Evolutionary conservation across 2,797 vertebrate genomes (phyloP), one percentile per base, ranked within the genome.

Genomic region (Hephaestus fuliginosus): DNA sequence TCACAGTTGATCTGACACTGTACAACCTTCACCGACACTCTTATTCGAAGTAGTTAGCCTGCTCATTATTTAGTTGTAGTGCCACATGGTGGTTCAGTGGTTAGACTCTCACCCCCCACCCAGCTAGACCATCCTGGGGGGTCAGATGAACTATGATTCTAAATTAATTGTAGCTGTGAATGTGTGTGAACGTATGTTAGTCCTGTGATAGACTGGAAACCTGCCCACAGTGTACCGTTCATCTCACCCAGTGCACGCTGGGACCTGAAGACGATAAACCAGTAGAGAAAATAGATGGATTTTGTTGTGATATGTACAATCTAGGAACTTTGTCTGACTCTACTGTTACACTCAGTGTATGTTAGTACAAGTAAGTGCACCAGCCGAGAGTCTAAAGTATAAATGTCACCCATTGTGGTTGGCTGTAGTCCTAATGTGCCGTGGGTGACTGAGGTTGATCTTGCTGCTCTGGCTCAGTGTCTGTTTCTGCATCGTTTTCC

Each of bases 381-480:
- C 51, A 78, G 41, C n/a, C 8, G 56, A 66, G 61, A 36, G 22
- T 65, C 44, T 55, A 43, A 43, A 14, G 13, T 20, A 39, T 30
- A 44, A 69, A 58, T 6, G 55, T 63, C 72, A 20, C 14, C 4
- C 14, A 5, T 33, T 57, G 46, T 51, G 28, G 25, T 25, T 6
- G 51, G 57, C 7, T 56, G 20, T 20, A 25, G 5, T 62, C 28
- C 30, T 82, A 82, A 58, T 52, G 70, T 39, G 11, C 17, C 1
- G 36, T 30, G 41, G 63, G 44, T 44, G 78, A 58, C 76, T 78
- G 70, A 6, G 74, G 52, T 30, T 79, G 67, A 51, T 86, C 70
- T 14, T 78, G 82, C 67, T 78, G 85, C 58, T 91, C 88, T 9
- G 88, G 65, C 71, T 93, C 90, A 0, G 58, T 76, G 69, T 90